A percentile compares a stretch with the other conserved stretches of the same genome.
phyloP scores from a whole-genome alignment of 1,140 invertebrate species.

The Holcopasites calliopsidis region DNA sequence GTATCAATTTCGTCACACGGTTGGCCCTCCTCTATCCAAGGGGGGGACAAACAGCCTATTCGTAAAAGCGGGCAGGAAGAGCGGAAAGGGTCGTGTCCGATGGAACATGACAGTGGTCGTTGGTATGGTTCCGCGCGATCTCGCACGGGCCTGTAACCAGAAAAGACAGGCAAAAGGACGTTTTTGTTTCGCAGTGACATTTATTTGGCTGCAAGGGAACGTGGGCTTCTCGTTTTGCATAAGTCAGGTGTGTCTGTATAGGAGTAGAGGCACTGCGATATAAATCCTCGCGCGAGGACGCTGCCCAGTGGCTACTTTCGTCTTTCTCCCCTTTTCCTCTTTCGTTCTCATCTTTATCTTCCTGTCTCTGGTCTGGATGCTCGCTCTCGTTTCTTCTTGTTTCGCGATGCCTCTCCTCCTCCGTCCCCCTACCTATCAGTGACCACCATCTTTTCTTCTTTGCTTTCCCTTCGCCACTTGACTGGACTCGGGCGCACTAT shows the following conservation, averaged over 20 bases:
- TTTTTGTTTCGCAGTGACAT: slow-evolving; percentile 79
- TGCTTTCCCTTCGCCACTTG: slow-evolving; percentile 32
- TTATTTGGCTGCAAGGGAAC: slow-evolving; percentile 74
- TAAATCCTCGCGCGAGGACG: slow-evolving; percentile 76
- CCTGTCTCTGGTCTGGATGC: slow-evolving; percentile 28
- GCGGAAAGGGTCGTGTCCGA: slow-evolving; percentile 24
- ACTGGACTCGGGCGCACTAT: slow-evolving; percentile 65
- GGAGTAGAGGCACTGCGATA: slow-evolving; percentile 73
- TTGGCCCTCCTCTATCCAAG: slow-evolving; percentile 54
- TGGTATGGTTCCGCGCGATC: no score
- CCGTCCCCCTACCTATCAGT: slow-evolving; percentile 24
- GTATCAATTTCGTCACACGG: slow-evolving; percentile 71
- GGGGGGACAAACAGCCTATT: slow-evolving; percentile 14
- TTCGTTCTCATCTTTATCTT: slow-evolving; percentile 50
- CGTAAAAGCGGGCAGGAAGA: not conserved
- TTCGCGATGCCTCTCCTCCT: slow-evolving; percentile 17
- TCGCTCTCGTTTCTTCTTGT: slow-evolving; percentile 54
- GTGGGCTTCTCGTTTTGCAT: slow-evolving; percentile 74
- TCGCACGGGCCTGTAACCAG: slow-evolving; percentile 52
- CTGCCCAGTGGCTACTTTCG: slow-evolving; percentile 71
- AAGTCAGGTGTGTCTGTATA: slow-evolving; percentile 76
- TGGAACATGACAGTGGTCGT: slow-evolving; percentile 26
- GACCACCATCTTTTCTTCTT: slow-evolving; percentile 46
- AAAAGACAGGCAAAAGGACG: slow-evolving; percentile 67
- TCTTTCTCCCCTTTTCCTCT: slow-evolving; percentile 28